These are phyloP conservation scores for Deilephila porcellus DNA, from an alignment of 2,888 invertebrate species.

Conservation along the genomic window DNA sequence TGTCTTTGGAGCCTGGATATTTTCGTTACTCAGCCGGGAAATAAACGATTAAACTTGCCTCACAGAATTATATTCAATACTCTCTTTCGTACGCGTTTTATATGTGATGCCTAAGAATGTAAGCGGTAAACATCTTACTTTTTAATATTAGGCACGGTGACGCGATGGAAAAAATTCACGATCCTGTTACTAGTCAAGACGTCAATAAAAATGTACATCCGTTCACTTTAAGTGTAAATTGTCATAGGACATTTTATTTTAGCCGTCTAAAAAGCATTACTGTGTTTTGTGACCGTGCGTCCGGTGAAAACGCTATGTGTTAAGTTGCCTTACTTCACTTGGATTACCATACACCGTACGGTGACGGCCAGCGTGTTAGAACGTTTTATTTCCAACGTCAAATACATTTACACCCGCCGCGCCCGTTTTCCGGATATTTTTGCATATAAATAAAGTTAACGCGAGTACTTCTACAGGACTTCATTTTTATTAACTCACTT, in stretches of 20 bases:
- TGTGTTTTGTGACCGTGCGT: constrained; percentile 60
- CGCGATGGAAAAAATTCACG: constrained; percentile 16
- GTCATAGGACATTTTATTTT: constrained; percentile 66
- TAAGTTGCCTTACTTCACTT: constrained; percentile 45
- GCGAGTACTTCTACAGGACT: neutral
- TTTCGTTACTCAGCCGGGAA: constrained; percentile 25
- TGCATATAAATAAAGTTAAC: constrained; percentile 13
- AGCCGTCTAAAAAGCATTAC: constrained; percentile 70
- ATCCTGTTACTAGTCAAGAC: constrained; percentile 46
- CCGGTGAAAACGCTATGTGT: constrained; percentile 48
- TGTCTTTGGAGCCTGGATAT: constrained; percentile 25
- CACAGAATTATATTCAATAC: neutral
- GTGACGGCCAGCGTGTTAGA: constrained; percentile 31
- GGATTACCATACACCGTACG: constrained; percentile 25
- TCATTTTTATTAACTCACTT: neutral
- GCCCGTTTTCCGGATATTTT: constrained; percentile 17
- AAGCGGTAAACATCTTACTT: neutral
- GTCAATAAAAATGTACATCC: constrained; percentile 67
- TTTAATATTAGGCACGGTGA: neutral
- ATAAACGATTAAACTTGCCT: constrained; percentile 19
- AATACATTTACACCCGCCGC: constrained; percentile 14
- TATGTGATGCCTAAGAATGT: neutral
- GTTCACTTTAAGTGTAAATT: constrained; percentile 71
- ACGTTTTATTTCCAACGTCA: constrained; percentile 35
- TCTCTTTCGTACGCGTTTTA: neutral